phyloP scores from a whole-genome alignment of 1,140 invertebrate genomes.

The Bursaphelenchus mucronatus region DNA sequence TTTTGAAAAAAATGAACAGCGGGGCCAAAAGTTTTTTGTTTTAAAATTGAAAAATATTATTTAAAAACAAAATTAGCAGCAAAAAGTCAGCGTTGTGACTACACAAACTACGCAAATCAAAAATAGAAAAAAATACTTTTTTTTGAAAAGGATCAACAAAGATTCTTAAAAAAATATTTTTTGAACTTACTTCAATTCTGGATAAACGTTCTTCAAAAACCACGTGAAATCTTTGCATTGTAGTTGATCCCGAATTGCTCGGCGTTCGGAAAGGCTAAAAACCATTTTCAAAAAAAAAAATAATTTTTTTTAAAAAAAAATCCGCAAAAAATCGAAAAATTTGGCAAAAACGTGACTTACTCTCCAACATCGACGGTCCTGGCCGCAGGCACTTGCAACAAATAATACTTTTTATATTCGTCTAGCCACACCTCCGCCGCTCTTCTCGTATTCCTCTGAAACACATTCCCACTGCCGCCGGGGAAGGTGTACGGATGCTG shows the following conservation, averaged over 20 bases:
- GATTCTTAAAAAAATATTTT: too few species aligned
- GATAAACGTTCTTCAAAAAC: conserved; percentile 95
- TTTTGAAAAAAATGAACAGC: too few species aligned
- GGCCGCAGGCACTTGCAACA: conserved; percentile 65
- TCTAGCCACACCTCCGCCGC: conserved; percentile 95
- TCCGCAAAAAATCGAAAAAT: too few species aligned
- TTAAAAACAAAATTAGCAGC: background rate
- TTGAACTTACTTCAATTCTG: conserved; percentile 66
- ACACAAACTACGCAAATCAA: conserved; percentile 25
- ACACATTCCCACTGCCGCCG: conserved; percentile 67
- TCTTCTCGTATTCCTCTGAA: conserved; percentile 76
- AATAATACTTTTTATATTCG: conserved; percentile 87
- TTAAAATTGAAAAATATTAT: background rate
- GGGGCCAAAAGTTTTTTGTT: background rate
- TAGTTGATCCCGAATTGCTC: conserved; percentile 72
- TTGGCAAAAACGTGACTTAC: conserved; percentile 61
- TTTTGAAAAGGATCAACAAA: too few species aligned
- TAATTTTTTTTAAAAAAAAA: conserved; percentile 11
- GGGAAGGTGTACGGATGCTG: conserved; percentile 91
- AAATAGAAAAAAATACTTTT: conserved; percentile 19
- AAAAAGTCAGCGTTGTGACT: too few species aligned
- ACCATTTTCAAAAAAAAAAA: conserved; percentile 27
- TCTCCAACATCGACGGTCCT: conserved; percentile 64
- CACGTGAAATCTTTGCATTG: conserved; percentile 94
- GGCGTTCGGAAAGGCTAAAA: conserved; percentile 69